phyloP scores from a whole-genome alignment of 2,113 vertebrate species.

The Climacteris rufus region DNA sequence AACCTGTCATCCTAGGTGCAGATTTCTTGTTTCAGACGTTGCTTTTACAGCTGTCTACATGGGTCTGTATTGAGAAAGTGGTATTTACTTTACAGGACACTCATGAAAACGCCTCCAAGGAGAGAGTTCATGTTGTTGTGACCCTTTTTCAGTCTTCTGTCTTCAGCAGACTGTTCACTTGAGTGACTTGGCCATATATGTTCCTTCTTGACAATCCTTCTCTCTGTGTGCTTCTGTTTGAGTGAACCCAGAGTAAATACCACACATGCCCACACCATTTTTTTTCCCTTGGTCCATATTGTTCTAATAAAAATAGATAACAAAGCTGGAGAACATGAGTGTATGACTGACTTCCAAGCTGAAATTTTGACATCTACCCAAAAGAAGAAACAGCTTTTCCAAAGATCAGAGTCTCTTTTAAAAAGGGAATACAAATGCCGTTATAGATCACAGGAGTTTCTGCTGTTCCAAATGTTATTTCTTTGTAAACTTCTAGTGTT shows the following conservation, averaged over 20 bases:
- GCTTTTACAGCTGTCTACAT: not conserved
- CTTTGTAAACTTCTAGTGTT: not conserved
- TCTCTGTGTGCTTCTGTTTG: not conserved
- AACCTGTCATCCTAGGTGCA: not conserved
- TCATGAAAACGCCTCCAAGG: too few relatives aligned
- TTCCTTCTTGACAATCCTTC: not conserved
- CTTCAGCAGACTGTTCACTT: too few relatives aligned
- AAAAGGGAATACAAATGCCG: not conserved
- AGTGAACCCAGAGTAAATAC: not conserved
- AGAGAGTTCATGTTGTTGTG: too few relatives aligned
- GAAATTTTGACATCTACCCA: not conserved
- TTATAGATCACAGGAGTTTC: not conserved
- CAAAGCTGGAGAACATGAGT: not conserved
- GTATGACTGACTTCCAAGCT: not conserved
- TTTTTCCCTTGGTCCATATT: rapidly evolving
- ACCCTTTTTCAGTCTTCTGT: too few relatives aligned
- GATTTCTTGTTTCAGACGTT: not conserved
- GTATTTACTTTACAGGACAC: not conserved
- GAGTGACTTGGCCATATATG: too few relatives aligned
- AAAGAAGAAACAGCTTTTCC: not conserved
- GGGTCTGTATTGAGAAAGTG: not conserved
- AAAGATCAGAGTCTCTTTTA: not conserved
- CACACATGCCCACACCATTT: rapidly evolving
- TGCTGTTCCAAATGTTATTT: not conserved
- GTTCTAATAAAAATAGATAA: not conserved